These are phyloP conservation scores for Philypnodon macrostomus DNA, from an alignment of 2,797 vertebrate species.

Conservation along the genomic window DNA sequence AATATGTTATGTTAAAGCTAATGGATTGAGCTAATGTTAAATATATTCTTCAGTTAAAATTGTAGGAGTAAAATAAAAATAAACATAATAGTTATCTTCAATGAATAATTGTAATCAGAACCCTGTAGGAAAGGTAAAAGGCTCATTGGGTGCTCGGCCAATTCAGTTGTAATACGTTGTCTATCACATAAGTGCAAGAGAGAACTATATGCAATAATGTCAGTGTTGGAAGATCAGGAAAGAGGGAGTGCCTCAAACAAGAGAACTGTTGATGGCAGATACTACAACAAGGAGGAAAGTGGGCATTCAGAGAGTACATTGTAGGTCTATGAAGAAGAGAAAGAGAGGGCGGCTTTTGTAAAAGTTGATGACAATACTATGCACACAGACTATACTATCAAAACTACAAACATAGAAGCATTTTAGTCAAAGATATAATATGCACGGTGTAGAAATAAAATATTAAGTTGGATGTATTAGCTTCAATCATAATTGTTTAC, in stretches of 20 bases:
- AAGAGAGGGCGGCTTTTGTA: slow-evolving; percentile 30
- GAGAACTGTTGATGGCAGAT: slow-evolving; percentile 13
- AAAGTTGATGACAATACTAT: slow-evolving; percentile 28
- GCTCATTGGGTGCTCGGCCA: slow-evolving; percentile 13
- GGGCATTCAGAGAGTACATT: slow-evolving; percentile 30
- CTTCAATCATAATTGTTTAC: too few relatives aligned
- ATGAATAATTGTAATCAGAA: not conserved
- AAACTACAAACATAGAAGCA: slow-evolving; percentile 2
- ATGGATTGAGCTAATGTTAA: too few relatives aligned
- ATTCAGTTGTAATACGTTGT: slow-evolving; percentile 20
- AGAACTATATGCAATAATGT: slow-evolving; percentile 3
- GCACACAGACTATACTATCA: slow-evolving; percentile 30
- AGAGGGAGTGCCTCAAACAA: slow-evolving; percentile 29
- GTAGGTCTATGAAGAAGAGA: slow-evolving; percentile 34
- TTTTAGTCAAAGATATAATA: too few relatives aligned
- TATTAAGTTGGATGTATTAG: too few relatives aligned
- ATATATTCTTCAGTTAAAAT: too few relatives aligned
- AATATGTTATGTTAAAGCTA: too few relatives aligned
- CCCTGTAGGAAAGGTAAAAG: slow-evolving; percentile 26
- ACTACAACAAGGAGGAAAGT: slow-evolving; percentile 22
- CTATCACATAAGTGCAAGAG: slow-evolving; percentile 14
- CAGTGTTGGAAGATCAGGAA: slow-evolving; percentile 4
- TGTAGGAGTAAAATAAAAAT: too few relatives aligned
- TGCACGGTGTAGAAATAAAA: too few relatives aligned
- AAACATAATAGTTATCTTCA: too few relatives aligned